phyloP scores from a whole-genome alignment of 2,113 vertebrate genomes.

The Catharus minimus region DNA sequence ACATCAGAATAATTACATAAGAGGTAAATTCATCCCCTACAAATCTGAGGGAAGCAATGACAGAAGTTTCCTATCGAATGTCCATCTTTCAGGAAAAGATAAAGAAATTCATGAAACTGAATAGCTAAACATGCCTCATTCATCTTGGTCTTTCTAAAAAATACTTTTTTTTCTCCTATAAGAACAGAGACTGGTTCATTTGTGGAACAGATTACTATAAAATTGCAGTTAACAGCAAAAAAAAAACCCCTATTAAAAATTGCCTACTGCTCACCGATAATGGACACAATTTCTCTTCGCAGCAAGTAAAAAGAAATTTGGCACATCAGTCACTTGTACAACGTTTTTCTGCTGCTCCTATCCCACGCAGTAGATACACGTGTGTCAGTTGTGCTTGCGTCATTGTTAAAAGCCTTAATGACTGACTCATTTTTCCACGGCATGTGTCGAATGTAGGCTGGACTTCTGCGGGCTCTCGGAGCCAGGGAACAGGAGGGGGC shows the following conservation, averaged over 20 bases:
- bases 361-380: not conserved
- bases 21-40: not conserved
- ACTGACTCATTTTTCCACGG: slow-evolving; percentile 18
- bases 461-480: not conserved
- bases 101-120: not conserved
- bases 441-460: not conserved
- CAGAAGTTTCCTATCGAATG: not conserved
- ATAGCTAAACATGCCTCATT: not conserved
- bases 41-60: not conserved
- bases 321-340: not conserved
- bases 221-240: not conserved
- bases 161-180: not conserved
- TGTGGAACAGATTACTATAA: not conserved
- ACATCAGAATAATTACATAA: not conserved
- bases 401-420: slow-evolving; percentile 22
- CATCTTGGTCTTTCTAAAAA: not conserved
- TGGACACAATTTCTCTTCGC: not conserved
- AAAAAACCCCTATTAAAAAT: not conserved
- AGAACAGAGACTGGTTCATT: not conserved
- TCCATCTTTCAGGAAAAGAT: not conserved
- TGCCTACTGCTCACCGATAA: not conserved
- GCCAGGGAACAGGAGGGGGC: not conserved
- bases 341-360: not conserved
- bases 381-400: not conserved
- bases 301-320: not conserved